A percentile compares a stretch with the other conserved stretches of the same genome.
phyloP scores from a whole-genome alignment of 1,140 invertebrate species.

The Liolophura sinensis region DNA sequence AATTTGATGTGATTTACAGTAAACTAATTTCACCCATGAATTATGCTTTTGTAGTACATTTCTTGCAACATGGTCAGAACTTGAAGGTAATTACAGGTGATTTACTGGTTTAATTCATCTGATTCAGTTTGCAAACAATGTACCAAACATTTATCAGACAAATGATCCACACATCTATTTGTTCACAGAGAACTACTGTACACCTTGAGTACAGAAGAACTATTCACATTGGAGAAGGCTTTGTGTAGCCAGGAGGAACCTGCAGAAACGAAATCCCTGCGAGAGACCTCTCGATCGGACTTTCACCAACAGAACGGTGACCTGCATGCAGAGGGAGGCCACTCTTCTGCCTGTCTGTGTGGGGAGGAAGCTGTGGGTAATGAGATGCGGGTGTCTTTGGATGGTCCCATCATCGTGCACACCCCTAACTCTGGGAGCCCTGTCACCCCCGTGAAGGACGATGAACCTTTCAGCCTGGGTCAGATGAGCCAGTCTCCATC shows the following conservation, averaged over 20 bases:
- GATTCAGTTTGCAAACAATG: neutral
- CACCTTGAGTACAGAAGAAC: conserved; percentile 81
- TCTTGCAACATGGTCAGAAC: too few species aligned
- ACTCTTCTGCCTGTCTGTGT: too few species aligned
- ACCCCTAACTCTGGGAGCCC: conserved; percentile 28
- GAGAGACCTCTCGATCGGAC: neutral
- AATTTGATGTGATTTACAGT: too few species aligned
- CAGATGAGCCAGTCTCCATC: conserved; percentile 11
- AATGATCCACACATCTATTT: neutral
- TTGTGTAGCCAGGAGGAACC: conserved; percentile 88
- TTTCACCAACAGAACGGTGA: neutral
- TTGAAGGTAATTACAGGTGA: too few species aligned
- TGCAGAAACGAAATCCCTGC: conserved; percentile 18
- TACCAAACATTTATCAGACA: neutral
- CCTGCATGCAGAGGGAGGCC: conserved; percentile 6
- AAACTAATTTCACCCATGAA: too few species aligned
- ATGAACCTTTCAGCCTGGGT: conserved; percentile 8
- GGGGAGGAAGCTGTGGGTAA: conserved; percentile 10
- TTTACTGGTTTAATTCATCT: neutral
- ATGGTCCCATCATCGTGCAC: conserved; percentile 17
- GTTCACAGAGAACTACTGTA: conserved; percentile 77
- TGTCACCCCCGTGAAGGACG: conserved; percentile 28
- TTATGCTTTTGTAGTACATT: too few species aligned
- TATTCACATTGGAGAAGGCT: conserved; percentile 82
- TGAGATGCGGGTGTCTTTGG: neutral